Percentiles rank a stretch among this genome's conserved stretches.
Evolutionary conservation across 2,113 vertebrate genomes (phyloP).

Genomic region (Proterorhinus semilunaris): DNA sequence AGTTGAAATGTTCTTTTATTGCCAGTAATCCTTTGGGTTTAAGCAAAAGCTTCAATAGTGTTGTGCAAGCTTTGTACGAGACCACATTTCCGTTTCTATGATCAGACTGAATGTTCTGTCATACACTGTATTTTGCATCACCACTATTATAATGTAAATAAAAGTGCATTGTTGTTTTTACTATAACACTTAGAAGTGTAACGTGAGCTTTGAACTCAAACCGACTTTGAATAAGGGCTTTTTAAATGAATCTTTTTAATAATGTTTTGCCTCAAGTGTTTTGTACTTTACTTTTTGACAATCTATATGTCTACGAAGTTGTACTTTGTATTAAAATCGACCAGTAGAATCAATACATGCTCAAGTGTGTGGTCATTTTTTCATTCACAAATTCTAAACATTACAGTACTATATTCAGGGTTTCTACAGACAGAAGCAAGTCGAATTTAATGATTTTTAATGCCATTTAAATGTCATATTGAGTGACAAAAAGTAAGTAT

Average conservation of each 20-base stretch:
- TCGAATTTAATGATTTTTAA: too few relatives aligned
- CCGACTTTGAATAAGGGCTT: conserved; percentile 70
- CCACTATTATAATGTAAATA: conserved; percentile 67
- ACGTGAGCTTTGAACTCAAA: conserved; percentile 63
- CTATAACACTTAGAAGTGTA: conserved; percentile 61
- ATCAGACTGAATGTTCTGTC: conserved; percentile 70
- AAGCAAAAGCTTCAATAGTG: conserved; percentile 38
- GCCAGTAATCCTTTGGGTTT: conserved; percentile 12
- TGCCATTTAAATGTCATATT: too few relatives aligned
- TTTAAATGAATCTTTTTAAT: conserved; percentile 69
- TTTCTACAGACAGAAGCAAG: too few relatives aligned
- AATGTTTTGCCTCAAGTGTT: conserved; percentile 75
- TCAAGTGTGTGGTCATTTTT: conserved; percentile 14
- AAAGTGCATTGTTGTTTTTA: conserved; percentile 56
- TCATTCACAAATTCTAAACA: not conserved
- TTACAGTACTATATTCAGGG: too few relatives aligned
- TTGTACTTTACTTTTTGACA: conserved; percentile 76
- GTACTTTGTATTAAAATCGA: conserved; percentile 75
- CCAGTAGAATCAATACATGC: conserved; percentile 56
- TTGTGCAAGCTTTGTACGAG: conserved; percentile 40
- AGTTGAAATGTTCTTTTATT: conserved; percentile 22
- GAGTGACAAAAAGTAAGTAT: too few relatives aligned
- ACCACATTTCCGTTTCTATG: conserved; percentile 70
- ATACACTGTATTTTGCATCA: conserved; percentile 73
- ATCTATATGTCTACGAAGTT: conserved; percentile 69